Conservation (phyloP, 2,113 vertebrate species). For the Potamarius usumacintae region DNA sequence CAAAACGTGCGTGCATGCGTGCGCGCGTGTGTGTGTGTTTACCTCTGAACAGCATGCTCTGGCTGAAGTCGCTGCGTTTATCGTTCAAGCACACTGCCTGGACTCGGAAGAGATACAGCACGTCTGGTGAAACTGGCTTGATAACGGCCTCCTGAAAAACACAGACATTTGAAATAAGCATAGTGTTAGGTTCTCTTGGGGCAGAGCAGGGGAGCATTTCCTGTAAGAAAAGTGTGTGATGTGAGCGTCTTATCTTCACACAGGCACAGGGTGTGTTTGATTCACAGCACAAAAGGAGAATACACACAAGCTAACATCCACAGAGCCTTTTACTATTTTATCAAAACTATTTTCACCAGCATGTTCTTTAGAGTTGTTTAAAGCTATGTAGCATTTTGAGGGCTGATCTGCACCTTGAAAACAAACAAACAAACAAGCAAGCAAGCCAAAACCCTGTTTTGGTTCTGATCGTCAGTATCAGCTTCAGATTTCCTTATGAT, state of each 20-base stretch:
- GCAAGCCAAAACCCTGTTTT: not conserved
- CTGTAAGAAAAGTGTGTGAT: conserved; percentile 34
- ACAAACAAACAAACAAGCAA: not conserved
- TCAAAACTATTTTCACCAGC: conserved; percentile 2
- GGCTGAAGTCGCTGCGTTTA: conserved; percentile 98
- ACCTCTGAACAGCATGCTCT: conserved; percentile 98
- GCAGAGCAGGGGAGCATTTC: conserved; percentile 24
- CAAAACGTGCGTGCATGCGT: conserved; percentile 5
- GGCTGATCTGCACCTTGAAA: no score
- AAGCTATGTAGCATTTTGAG: conserved; percentile 1
- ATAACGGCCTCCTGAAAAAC: conserved; percentile 87
- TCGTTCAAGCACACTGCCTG: conserved; percentile 93
- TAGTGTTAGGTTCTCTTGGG: conserved; percentile 18
- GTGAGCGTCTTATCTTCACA: conserved; percentile 33
- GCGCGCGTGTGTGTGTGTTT: conserved; percentile 55
- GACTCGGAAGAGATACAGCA: conserved; percentile 94
- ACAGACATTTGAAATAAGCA: conserved; percentile 14
- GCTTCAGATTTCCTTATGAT: not conserved
- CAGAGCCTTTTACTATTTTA: not conserved
- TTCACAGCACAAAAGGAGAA: conserved; percentile 40
- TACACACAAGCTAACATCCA: not conserved
- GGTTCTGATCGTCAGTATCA: not conserved
- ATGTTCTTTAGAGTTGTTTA: not conserved
- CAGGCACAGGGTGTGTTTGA: conserved; percentile 37
- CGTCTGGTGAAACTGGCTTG: conserved; percentile 88